These are phyloP conservation scores for Pangasius sanitwongsei DNA, from an alignment of 2,797 vertebrate species.

Conservation along the genomic window DNA sequence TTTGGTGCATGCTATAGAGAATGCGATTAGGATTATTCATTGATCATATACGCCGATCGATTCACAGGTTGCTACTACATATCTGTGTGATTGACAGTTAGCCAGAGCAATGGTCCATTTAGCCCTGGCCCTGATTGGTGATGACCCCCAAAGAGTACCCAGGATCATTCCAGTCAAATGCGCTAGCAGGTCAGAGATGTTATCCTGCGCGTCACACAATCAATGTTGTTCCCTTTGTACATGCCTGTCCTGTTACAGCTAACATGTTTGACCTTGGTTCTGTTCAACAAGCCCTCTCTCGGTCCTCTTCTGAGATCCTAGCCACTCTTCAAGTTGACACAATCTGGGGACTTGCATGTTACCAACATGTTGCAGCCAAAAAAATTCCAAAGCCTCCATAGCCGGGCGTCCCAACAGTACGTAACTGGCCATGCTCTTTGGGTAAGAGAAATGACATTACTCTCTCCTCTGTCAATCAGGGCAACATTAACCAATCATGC, in stretches of 20 bases:
- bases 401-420: no score
- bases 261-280: constrained; percentile 38
- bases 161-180: constrained; percentile 74
- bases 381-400: neutral
- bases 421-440: neutral
- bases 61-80: constrained; percentile 12
- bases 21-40: constrained; percentile 15
- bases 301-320: neutral
- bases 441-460: neutral
- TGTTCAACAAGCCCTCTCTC: neutral
- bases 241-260: constrained; percentile 30
- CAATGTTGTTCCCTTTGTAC: constrained; percentile 27
- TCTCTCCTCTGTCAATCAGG: neutral
- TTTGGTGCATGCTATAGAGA: constrained; percentile 12
- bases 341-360: neutral
- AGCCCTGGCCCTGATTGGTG: constrained; percentile 63
- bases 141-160: constrained; percentile 76
- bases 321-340: neutral
- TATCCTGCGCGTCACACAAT: constrained; percentile 51
- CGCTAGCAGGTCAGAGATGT: constrained; percentile 63
- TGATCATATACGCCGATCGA: neutral
- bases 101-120: constrained; percentile 70
- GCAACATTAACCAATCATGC: neutral
- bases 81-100: constrained; percentile 36
- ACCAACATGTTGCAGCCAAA: neutral